These are phyloP conservation scores for Gambusia holbrooki DNA, from an alignment of 2,113 vertebrate genomes.

Conservation along the genomic window DNA sequence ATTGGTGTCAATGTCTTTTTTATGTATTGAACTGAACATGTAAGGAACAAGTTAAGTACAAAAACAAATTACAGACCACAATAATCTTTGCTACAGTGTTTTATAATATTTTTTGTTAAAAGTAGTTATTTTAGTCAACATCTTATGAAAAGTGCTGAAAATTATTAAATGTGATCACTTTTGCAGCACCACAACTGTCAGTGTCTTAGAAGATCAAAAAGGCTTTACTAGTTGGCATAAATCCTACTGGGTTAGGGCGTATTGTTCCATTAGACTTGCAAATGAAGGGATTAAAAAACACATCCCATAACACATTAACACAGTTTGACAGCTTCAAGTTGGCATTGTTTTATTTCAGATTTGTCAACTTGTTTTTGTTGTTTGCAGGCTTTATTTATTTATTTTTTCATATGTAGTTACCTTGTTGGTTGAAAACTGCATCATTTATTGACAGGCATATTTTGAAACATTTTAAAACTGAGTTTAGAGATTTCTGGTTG, in stretches of 20 bases:
- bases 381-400: background rate
- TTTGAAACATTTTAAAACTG: background rate
- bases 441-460: background rate
- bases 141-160: background rate
- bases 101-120: no score
- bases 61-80: no score
- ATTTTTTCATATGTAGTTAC: background rate
- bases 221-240: conserved; percentile 1
- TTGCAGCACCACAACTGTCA: background rate
- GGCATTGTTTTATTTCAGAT: conserved; percentile 33
- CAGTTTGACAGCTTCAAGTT: conserved; percentile 26
- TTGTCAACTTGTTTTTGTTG: conserved; percentile 23
- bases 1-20: no score
- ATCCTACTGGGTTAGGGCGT: conserved; percentile 16
- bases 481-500: background rate
- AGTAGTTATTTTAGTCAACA: background rate
- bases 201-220: background rate
- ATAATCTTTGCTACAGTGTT: no score
- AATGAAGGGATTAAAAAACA: conserved; percentile 35
- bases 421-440: background rate
- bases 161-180: background rate
- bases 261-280: conserved; percentile 36
- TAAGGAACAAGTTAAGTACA: no score
- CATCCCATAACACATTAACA: background rate
- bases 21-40: no score